Percentiles rank a stretch among this genome's conserved stretches.
These are phyloP conservation scores for Agapornis canus DNA, from an alignment of 2,797 vertebrate species.

Conservation along the genomic window DNA sequence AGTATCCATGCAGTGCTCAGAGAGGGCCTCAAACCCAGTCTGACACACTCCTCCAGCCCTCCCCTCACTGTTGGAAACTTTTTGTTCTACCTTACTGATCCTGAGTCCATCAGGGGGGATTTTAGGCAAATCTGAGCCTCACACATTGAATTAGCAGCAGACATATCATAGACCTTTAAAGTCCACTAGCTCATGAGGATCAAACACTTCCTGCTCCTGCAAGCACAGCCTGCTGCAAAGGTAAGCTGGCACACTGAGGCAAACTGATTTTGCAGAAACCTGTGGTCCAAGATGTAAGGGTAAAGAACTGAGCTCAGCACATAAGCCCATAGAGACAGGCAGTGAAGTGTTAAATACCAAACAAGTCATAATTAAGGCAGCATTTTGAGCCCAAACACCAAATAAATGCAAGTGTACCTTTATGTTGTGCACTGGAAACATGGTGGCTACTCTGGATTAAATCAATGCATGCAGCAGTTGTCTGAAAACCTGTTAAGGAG, in stretches of 20 bases:
- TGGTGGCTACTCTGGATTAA: background rate
- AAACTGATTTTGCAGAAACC: background rate
- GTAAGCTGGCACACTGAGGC: background rate
- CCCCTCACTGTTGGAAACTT: background rate
- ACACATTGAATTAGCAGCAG: background rate
- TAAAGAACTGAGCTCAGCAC: background rate
- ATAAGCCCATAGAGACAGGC: background rate
- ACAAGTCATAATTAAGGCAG: background rate
- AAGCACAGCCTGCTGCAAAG: background rate
- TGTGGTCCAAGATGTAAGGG: background rate
- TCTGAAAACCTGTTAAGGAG: background rate
- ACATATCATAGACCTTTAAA: background rate
- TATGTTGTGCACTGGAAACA: background rate
- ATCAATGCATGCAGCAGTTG: background rate
- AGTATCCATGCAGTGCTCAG: background rate
- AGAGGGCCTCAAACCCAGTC: background rate
- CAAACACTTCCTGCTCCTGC: background rate
- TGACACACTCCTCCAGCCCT: background rate
- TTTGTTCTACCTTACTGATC: background rate
- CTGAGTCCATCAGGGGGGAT: background rate
- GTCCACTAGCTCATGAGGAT: background rate
- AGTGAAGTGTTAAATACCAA: background rate
- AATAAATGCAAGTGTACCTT: background rate
- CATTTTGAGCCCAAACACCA: background rate
- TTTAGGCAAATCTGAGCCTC: background rate